Base-by-base conservation (phyloP, 64 coral and sea anemone genomes). In the Pocillopora damicornis region DNA sequence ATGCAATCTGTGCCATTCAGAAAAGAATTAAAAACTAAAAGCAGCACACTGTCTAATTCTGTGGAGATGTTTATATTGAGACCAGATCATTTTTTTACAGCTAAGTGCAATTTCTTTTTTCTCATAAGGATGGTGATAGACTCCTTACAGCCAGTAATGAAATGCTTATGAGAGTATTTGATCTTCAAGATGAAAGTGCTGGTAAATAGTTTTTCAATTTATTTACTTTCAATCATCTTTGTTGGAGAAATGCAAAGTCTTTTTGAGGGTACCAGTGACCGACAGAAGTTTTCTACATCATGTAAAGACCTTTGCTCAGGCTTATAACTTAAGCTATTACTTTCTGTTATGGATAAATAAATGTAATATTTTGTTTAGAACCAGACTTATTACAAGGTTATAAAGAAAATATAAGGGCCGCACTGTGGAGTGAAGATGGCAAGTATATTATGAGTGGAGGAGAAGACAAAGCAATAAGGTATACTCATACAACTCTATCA, bases 91-190 rank as follows among this genome's bases (percentile, higher is more conserved):
- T 16, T 20, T 4, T 20, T 18, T n/a, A 15, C 64, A 0, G 18
- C 22, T 67, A 2, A 76, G 36, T 76, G 13, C 0, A 20, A 20
- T 77, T 37, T 93, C 69, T n/a, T 89, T 4, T 80, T 87, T 81
- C 68, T 35, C 62, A 79, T 15, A 45, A 98, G 96, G 89, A 89
- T 89, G 89, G 93, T 15, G 37, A 89, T 12, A 84, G 87, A 73
- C 93, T 98, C 71, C 86, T 98, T n/a, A 98, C 96, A 75, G 96
- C 93, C n/a, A 95, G 93, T 58, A 95, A 98, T 89, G 96, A 98
- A 60, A 98, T 95, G 76, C 86, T 98, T 26, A 37, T 98, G 15
- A 87, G 96, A 88, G 88, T 94, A 88, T 98, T 95, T 83, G 88
- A 98, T 23, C 87, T 95, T 65, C 87, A 89, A 83, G 68, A 89